Conservation (phyloP, 2,113 vertebrate genomes). For the Alligator sinensis region DNA sequence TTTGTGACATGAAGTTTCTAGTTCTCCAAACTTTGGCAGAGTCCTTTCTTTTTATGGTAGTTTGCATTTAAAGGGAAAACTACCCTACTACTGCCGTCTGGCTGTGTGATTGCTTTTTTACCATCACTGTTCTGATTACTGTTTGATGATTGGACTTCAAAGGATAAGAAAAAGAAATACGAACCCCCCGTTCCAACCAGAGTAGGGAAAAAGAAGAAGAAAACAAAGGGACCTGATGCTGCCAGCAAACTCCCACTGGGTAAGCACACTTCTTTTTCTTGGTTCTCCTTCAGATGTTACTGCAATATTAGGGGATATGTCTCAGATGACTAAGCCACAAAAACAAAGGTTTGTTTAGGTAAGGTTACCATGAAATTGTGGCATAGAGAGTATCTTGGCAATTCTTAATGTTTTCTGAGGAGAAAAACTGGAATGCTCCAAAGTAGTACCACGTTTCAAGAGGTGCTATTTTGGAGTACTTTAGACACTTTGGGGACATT, state of each 20-base stretch:
- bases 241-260: slow-evolving; percentile 97
- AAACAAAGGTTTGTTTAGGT: not conserved
- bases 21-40: not conserved
- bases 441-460: no score
- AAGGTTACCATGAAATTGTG: not conserved
- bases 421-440: no score
- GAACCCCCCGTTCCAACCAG: slow-evolving; percentile 98
- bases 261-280: slow-evolving; percentile 52
- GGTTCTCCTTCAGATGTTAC: not conserved
- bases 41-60: not conserved
- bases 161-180: slow-evolving; percentile 99
- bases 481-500: no score
- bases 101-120: not conserved
- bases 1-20: accelerated
- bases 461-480: no score
- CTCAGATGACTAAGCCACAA: not conserved
- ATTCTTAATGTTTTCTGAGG: not conserved
- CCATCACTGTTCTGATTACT: not conserved
- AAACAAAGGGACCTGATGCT: slow-evolving; percentile 96
- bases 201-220: slow-evolving; percentile 99
- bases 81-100: no score
- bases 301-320: not conserved
- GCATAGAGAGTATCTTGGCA: accelerated
- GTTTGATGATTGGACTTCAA: not conserved
- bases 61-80: not conserved